Evolutionary conservation across 2,888 invertebrate species (phyloP), one percentile per base, ranked within the genome.

Genomic region (Zootermopsis nevadensis): DNA sequence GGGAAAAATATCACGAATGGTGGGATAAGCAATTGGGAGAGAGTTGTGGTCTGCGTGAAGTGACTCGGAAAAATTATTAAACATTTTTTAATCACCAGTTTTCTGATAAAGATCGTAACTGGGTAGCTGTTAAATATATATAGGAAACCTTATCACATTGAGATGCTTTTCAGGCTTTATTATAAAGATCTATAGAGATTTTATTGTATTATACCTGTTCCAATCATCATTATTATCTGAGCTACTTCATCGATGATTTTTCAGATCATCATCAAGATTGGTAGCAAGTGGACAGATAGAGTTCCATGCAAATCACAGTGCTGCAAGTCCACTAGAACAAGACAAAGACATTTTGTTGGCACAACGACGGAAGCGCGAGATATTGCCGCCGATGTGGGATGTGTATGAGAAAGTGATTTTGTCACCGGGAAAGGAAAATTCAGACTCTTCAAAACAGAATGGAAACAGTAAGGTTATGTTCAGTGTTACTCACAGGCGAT

Each of bases 341-440:
- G 87, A 87, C 83, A 85, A 85, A 77, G 87, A 87, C 81, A 85
- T 87, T 27, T 82, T 87, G 74, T 85, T 86, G 53, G 85, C 86
- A 60, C 86, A 86, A 77, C 83, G 84, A 55, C 83, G 86, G 4
- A 83, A 86, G 48, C 85, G 86, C 83, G 87, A 87, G 82, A 85
- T 87, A 12, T 84, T 87, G 19, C 87, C 87, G 10, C 87, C 87
- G 15, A 87, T 87, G 86, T 87, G 87, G 87, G 87, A 87, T 84
- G 87, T 87, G 2, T 87, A 86, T 84, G 87, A 87, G 81, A 87
- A 87, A 69, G 85, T 86, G 0, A 85, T n/a, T 76, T 84, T 22
- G 84, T 48, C 82, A n/a, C n/a, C 38, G 4, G 72, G 81, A 10
- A 82, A 74, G 38, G 55, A 69, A 66, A 82, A 80, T 66, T 22